Evolutionary conservation across 2,888 invertebrate genomes (phyloP).

Genomic region (Zaprionus lineosus): DNA sequence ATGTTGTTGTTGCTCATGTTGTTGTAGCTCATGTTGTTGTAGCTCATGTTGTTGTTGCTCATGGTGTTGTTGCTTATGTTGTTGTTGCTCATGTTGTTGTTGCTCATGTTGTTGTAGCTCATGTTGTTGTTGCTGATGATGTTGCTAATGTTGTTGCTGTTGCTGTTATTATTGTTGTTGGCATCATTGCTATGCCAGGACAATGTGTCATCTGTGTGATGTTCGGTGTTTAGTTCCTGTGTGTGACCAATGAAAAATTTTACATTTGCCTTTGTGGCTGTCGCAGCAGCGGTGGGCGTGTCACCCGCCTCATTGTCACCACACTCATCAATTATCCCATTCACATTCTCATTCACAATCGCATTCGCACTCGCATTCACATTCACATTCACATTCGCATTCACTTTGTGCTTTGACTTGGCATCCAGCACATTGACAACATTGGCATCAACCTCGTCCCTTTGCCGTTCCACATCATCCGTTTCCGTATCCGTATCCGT

Average conservation of each 20-base stretch:
- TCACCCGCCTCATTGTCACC: conserved; percentile 23
- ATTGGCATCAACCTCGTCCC: conserved; percentile 1
- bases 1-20: conserved; percentile 52
- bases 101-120: conserved; percentile 60
- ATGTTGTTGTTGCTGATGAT: conserved; percentile 22
- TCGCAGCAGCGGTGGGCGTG: conserved; percentile 13
- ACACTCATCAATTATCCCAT: conserved; percentile 67
- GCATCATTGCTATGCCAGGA: conserved; percentile 62
- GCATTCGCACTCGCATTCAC: too few species aligned
- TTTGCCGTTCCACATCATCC: not conserved
- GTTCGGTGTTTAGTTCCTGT: conserved; percentile 62
- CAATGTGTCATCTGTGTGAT: conserved; percentile 48
- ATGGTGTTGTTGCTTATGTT: conserved; percentile 47
- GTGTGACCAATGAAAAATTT: conserved; percentile 79
- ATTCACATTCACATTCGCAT: conserved; percentile 56
- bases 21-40: conserved; percentile 53
- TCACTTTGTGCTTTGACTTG: conserved; percentile 61
- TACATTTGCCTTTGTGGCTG: conserved; percentile 53
- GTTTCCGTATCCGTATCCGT: conserved; percentile 1
- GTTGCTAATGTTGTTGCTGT: conserved; percentile 48
- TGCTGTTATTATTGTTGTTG: conserved; percentile 57
- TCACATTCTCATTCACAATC: conserved; percentile 56
- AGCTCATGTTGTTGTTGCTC: conserved; percentile 53
- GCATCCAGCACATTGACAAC: conserved; percentile 32
- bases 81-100: conserved; percentile 53